These are phyloP conservation scores for Pantelozetes paolii DNA, from an alignment of 2,888 invertebrate genomes.

Conservation along the genomic window DNA sequence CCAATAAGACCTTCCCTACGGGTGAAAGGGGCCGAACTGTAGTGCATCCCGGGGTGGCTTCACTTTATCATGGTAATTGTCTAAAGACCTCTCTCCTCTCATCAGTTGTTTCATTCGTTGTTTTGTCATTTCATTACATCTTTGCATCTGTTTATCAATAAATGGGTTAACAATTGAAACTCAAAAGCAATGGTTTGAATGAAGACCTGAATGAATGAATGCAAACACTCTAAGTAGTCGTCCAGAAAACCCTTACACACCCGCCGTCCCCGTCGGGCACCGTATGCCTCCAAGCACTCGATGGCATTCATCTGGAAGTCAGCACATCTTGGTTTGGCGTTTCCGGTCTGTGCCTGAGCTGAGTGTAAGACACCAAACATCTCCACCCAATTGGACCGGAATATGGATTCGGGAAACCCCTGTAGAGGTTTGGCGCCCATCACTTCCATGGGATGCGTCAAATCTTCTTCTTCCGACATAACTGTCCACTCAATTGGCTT, in stretches of 20 bases:
- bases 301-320: conserved; percentile 42
- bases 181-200: neutral
- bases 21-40: conserved; percentile 36
- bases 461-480: neutral
- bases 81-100: conserved; percentile 36
- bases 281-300: conserved; percentile 44
- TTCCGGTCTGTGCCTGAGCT: neutral
- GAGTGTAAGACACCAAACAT: neutral
- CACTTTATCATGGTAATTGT: conserved; percentile 22
- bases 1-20: neutral
- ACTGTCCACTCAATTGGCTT: too few relatives aligned
- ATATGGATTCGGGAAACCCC: conserved; percentile 1
- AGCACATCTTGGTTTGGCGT: conserved; percentile 31
- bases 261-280: conserved; percentile 2
- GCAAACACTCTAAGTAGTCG: conserved; percentile 38
- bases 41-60: conserved; percentile 40
- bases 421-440: neutral
- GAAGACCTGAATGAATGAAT: conserved; percentile 27
- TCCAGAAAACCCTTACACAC: conserved; percentile 34
- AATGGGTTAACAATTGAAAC: neutral
- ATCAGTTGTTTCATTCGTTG: conserved; percentile 41
- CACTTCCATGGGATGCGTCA: neutral
- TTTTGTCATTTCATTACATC: conserved; percentile 33
- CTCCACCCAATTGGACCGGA: neutral
- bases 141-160: conserved; percentile 19